These are phyloP conservation scores for Diploptera punctata DNA, from an alignment of 2,888 invertebrate species.

Conservation along the genomic window DNA sequence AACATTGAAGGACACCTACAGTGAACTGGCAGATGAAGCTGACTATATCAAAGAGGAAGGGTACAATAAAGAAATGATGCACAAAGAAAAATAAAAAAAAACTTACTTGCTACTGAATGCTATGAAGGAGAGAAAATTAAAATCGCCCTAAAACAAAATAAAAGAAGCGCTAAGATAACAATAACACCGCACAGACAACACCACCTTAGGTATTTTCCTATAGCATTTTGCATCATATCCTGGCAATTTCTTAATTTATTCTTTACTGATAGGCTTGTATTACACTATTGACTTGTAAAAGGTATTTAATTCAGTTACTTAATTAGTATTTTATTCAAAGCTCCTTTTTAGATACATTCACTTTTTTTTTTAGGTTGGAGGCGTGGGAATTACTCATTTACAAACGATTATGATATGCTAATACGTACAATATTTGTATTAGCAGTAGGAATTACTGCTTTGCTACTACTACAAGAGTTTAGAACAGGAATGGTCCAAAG, in stretches of 20 bases:
- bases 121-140: slow-evolving; percentile 27
- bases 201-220: not conserved
- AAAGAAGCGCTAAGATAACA: slow-evolving; percentile 19
- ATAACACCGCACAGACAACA: slow-evolving; percentile 13
- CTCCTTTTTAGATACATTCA: too few relatives aligned
- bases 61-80: slow-evolving; percentile 21
- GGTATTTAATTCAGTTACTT: too few relatives aligned
- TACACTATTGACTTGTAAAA: too few relatives aligned
- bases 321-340: too few relatives aligned
- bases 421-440: too few relatives aligned
- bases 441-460: too few relatives aligned
- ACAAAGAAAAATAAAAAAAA: slow-evolving; percentile 4
- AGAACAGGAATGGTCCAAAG: too few relatives aligned
- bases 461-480: too few relatives aligned
- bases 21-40: not conserved
- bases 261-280: too few relatives aligned
- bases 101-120: slow-evolving; percentile 18
- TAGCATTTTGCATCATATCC: not conserved
- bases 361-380: too few relatives aligned
- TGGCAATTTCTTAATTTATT: not conserved
- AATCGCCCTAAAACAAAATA: slow-evolving; percentile 17
- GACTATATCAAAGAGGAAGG: not conserved
- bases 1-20: slow-evolving; percentile 16
- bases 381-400: too few relatives aligned
- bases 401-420: too few relatives aligned